Evolutionary conservation across 1,140 invertebrate species (phyloP).

Genomic region (Sycophila sp.): DNA sequence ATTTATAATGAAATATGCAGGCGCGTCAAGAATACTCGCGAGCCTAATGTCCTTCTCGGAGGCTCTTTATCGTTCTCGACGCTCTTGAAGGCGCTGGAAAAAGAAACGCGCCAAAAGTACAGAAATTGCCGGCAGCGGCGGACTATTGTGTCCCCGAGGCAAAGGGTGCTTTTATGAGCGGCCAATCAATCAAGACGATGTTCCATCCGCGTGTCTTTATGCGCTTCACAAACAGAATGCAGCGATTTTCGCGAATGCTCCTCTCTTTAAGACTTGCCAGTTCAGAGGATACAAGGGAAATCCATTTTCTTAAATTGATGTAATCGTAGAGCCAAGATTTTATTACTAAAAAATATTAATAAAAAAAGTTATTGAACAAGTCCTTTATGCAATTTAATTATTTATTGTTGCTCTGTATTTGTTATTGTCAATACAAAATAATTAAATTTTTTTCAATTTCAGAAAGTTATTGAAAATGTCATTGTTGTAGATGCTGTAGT

Average conservation of each 20-base stretch:
- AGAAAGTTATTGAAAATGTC: background rate
- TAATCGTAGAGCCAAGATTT: too few relatives aligned
- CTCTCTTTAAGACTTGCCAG: too few relatives aligned
- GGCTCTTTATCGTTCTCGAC: slow-evolving; percentile 12
- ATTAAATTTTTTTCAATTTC: background rate
- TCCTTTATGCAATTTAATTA: too few relatives aligned
- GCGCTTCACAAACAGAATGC: background rate
- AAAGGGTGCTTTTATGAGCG: slow-evolving; percentile 25
- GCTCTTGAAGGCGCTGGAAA: too few relatives aligned
- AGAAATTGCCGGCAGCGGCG: background rate
- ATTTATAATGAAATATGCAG: slow-evolving; percentile 45
- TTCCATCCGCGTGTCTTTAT: background rate
- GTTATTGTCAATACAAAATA: too few relatives aligned
- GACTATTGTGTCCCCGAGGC: background rate
- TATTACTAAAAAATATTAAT: too few relatives aligned
- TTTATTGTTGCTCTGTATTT: too few relatives aligned
- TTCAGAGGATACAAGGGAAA: too few relatives aligned
- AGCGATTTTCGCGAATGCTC: too few relatives aligned
- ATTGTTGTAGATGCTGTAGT: background rate
- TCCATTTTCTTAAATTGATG: too few relatives aligned
- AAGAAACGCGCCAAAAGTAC: slow-evolving; percentile 2
- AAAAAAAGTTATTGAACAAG: too few relatives aligned
- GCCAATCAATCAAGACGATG: slow-evolving; percentile 29
- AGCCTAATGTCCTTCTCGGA: background rate
- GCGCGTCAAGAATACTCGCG: background rate